Evolutionary conservation across 1,140 invertebrate species (phyloP).

Genomic region (Colletes gigas): DNA sequence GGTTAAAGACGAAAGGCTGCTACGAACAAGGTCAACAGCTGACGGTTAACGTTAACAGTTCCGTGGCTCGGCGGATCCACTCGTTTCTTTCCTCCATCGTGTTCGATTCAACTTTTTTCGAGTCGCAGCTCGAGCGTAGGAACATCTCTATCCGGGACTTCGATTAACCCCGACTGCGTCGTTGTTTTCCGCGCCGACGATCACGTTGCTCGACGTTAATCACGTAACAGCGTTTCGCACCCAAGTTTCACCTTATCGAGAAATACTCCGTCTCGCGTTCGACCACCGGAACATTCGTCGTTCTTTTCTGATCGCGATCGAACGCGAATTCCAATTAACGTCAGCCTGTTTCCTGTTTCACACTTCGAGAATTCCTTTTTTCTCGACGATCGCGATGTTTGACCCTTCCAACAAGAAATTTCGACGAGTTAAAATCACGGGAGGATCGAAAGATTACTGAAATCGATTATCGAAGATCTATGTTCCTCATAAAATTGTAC

Average conservation of each 20-base stretch:
- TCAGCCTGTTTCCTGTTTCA: too few species aligned
- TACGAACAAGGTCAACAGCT: slow-evolving; percentile 39
- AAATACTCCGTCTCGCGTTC: background rate
- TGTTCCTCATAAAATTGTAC: too few species aligned
- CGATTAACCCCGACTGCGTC: background rate
- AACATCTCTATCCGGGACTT: background rate
- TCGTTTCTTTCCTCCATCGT: too few species aligned
- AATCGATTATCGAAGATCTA: too few species aligned
- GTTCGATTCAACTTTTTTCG: too few species aligned
- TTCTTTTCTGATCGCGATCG: background rate
- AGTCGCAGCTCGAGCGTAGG: too few species aligned
- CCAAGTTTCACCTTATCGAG: background rate
- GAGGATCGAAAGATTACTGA: too few species aligned
- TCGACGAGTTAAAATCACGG: too few species aligned
- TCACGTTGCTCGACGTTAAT: background rate
- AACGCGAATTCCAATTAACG: background rate
- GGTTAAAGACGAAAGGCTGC: slow-evolving; percentile 30
- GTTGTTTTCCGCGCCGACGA: background rate
- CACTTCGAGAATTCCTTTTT: too few species aligned
- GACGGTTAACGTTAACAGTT: slow-evolving; percentile 34
- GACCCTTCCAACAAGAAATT: too few species aligned
- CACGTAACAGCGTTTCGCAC: too few species aligned
- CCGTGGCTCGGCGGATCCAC: background rate
- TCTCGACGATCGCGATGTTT: too few species aligned
- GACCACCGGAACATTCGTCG: slow-evolving; percentile 13